These are phyloP conservation scores for Drosophila micromelanica DNA, from an alignment of 1,140 invertebrate genomes.

Conservation along the genomic window DNA sequence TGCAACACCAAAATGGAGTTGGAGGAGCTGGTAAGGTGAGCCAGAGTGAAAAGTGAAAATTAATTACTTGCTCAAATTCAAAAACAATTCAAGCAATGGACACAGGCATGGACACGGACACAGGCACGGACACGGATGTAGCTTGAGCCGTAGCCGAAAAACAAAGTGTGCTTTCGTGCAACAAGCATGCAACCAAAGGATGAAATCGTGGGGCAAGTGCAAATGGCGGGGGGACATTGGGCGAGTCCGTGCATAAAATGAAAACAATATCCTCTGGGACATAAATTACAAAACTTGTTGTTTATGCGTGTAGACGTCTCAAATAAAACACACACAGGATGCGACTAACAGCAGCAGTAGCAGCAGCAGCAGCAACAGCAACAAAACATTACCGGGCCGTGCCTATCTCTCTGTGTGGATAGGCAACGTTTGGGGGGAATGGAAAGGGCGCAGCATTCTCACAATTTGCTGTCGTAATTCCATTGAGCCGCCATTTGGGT, in stretches of 20 bases:
- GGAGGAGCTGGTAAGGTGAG: slow-evolving; percentile 23
- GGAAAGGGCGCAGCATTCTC: slow-evolving; percentile 23
- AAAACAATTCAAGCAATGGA: slow-evolving; percentile 14
- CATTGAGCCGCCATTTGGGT: slow-evolving; percentile 54
- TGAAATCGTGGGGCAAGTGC: too few species aligned
- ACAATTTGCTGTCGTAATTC: slow-evolving; percentile 52
- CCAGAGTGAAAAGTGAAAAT: slow-evolving; percentile 58
- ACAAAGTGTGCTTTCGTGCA: slow-evolving; percentile 24
- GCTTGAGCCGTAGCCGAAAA: slow-evolving; percentile 9
- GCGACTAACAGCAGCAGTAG: slow-evolving; percentile 19
- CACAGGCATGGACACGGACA: slow-evolving; percentile 7
- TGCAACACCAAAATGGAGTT: neutral
- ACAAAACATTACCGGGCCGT: slow-evolving; percentile 8
- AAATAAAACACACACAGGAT: slow-evolving; percentile 57
- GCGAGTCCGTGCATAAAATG: slow-evolving; percentile 48
- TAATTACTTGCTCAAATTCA: slow-evolving; percentile 52
- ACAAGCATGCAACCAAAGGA: slow-evolving; percentile 7
- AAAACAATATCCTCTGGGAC: slow-evolving; percentile 68
- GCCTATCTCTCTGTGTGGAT: slow-evolving; percentile 14
- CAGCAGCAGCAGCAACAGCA: neutral
- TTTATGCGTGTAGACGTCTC: slow-evolving; percentile 65
- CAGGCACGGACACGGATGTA: slow-evolving; percentile 4
- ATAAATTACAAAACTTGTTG: slow-evolving; percentile 74
- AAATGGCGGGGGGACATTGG: neutral
- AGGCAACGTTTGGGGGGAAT: neutral